Evolutionary conservation across 1,140 invertebrate species (phyloP).

Genomic region (Theocolax elegans): DNA sequence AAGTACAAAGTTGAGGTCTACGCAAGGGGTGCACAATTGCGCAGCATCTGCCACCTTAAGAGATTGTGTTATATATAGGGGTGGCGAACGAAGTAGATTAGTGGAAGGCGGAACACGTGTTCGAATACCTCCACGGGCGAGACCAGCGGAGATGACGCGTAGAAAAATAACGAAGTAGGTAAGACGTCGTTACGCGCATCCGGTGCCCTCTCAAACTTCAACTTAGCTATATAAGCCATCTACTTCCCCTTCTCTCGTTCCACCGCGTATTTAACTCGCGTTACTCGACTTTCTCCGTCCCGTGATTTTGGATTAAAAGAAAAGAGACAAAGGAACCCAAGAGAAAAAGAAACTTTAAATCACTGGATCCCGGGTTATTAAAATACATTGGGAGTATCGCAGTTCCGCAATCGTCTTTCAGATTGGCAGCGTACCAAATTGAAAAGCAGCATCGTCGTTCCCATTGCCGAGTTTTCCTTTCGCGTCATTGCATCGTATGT

Average conservation of each 20-base stretch:
- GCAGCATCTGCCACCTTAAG: slow-evolving; percentile 56
- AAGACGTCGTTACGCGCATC: slow-evolving; percentile 67
- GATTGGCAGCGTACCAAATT: slow-evolving; percentile 64
- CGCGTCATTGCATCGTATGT: background rate
- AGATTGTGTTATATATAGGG: background rate
- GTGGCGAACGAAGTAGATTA: slow-evolving; percentile 54
- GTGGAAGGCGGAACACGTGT: slow-evolving; percentile 66
- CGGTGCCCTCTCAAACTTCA: slow-evolving; percentile 57
- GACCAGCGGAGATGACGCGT: slow-evolving; percentile 40
- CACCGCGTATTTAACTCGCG: too few relatives aligned
- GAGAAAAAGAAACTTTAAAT: slow-evolving; percentile 52
- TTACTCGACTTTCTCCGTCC: background rate
- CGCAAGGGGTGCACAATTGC: slow-evolving; percentile 51
- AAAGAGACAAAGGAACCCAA: background rate
- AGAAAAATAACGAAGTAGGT: slow-evolving; percentile 66
- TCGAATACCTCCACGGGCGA: slow-evolving; percentile 54
- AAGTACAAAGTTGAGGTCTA: slow-evolving; percentile 32
- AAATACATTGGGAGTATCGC: slow-evolving; percentile 46
- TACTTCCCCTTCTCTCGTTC: background rate
- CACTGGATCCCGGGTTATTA: slow-evolving; percentile 56
- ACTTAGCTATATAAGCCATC: slow-evolving; percentile 40
- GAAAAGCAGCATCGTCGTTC: slow-evolving; percentile 47
- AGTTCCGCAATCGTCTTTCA: slow-evolving; percentile 26
- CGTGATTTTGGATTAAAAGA: background rate
- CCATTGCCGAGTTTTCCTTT: background rate